phyloP scores from a whole-genome alignment of 1,140 invertebrate species.

The Bombus difficillimus region DNA sequence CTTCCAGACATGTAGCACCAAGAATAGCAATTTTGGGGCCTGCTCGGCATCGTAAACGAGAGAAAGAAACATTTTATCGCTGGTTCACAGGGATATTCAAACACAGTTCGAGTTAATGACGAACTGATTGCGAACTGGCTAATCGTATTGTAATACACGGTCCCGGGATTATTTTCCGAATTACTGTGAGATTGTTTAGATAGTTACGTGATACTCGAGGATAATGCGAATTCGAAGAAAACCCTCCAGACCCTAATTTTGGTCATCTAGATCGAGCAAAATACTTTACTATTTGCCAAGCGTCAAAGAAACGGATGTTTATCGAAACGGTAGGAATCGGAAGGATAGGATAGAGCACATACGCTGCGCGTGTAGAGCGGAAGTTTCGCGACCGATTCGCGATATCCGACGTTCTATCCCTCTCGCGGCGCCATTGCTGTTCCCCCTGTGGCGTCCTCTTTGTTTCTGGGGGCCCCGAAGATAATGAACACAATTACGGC shows the following conservation, averaged over 20 bases:
- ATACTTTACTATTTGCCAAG: no score
- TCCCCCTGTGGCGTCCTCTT: constrained; percentile 55
- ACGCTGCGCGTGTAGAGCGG: constrained; percentile 1
- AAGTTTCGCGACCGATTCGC: constrained; percentile 54
- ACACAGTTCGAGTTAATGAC: constrained; percentile 22
- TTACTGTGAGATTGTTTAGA: neutral
- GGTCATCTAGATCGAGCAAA: neutral
- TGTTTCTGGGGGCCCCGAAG: constrained; percentile 71
- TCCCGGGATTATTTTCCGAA: neutral
- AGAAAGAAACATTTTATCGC: constrained; percentile 10
- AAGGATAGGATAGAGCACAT: neutral
- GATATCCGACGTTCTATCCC: constrained; percentile 47
- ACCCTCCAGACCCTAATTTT: neutral
- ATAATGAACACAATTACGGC: constrained; percentile 80
- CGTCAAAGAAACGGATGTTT: no score
- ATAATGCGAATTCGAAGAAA: neutral
- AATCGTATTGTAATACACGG: constrained; percentile 16
- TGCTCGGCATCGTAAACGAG: neutral
- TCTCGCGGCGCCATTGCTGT: neutral
- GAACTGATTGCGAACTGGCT: constrained; percentile 12
- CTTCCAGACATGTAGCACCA: neutral
- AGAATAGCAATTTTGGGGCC: constrained; percentile 6
- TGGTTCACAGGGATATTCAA: neutral
- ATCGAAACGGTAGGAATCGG: neutral
- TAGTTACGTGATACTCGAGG: neutral